Conservation (phyloP, 1,140 invertebrate species). For the Drosophila gunungcola region DNA sequence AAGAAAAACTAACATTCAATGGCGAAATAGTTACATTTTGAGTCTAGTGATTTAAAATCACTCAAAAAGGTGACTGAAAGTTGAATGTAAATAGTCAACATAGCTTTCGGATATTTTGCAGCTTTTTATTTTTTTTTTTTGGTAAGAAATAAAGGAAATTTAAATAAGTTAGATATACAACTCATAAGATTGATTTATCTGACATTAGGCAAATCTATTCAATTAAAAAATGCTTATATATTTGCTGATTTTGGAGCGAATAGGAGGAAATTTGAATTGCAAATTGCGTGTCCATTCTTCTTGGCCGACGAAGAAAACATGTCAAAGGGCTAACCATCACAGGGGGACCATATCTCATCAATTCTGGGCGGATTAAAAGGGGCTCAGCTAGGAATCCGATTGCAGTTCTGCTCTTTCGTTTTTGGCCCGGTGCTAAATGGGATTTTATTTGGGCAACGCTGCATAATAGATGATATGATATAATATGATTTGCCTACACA, state of each 20-base stretch:
- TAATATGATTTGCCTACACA: slow-evolving; percentile 79
- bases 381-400: slow-evolving; percentile 9
- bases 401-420: neutral
- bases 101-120: no score
- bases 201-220: no score
- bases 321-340: neutral
- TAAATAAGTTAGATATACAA: no score
- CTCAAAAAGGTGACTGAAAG: neutral
- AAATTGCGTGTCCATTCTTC: no score
- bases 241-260: neutral
- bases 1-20: slow-evolving; percentile 4
- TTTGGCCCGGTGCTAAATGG: slow-evolving; percentile 37
- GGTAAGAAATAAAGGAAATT: no score
- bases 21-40: neutral
- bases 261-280: neutral
- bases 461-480: slow-evolving; percentile 69
- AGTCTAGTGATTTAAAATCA: neutral
- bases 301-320: neutral
- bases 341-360: neutral
- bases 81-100: no score
- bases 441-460: slow-evolving; percentile 41
- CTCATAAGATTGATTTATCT: no score
- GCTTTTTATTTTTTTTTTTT: no score
- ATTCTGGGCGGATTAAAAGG: slow-evolving; percentile 3
- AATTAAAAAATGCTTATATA: no score